A percentile compares a stretch with the other conserved stretches of the same genome.
phyloP scores from a whole-genome alignment of 2,797 vertebrate genomes.

The Eptatretus atami region DNA sequence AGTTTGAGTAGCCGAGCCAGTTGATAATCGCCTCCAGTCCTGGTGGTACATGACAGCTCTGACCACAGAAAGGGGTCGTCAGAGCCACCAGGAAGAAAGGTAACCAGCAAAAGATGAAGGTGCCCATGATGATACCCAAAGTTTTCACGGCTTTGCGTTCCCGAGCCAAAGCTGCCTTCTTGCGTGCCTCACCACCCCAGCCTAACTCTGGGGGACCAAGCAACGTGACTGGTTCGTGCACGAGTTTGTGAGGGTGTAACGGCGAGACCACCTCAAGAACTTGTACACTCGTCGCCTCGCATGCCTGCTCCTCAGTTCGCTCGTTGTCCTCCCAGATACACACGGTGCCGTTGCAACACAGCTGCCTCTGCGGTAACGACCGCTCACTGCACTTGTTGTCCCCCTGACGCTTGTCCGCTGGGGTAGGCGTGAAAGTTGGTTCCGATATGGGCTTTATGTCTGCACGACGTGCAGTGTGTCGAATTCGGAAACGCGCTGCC shows the following conservation, averaged over 20 bases:
- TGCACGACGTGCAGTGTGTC: neutral
- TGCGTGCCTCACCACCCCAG: constrained; percentile 36
- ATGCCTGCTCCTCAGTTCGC: constrained; percentile 27
- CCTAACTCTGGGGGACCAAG: constrained; percentile 19
- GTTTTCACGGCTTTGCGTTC: constrained; percentile 90
- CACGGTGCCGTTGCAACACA: constrained; percentile 45
- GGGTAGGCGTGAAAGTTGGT: too few relatives aligned
- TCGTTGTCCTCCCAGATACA: constrained; percentile 29
- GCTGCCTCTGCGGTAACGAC: constrained; percentile 13
- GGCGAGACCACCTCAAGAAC: constrained; percentile 41
- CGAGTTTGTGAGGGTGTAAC: constrained; percentile 18
- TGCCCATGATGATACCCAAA: constrained; percentile 86
- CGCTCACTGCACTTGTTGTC: constrained; percentile 24
- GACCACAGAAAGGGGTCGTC: constrained; percentile 57
- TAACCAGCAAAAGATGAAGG: constrained; percentile 92
- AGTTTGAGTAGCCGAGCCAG: constrained; percentile 94
- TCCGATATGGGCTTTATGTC: too few relatives aligned
- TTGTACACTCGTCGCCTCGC: constrained; percentile 27
- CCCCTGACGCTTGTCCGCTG: neutral
- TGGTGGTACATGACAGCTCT: constrained; percentile 44
- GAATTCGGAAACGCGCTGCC: neutral
- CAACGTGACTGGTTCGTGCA: constrained; percentile 12
- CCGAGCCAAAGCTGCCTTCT: constrained; percentile 51
- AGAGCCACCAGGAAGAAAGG: constrained; percentile 89
- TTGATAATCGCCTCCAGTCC: constrained; percentile 58